Percentiles rank a stretch among this genome's conserved stretches.
These are phyloP conservation scores for Lepidonotus clava DNA, from an alignment of 2,888 invertebrate species.

Conservation along the genomic window DNA sequence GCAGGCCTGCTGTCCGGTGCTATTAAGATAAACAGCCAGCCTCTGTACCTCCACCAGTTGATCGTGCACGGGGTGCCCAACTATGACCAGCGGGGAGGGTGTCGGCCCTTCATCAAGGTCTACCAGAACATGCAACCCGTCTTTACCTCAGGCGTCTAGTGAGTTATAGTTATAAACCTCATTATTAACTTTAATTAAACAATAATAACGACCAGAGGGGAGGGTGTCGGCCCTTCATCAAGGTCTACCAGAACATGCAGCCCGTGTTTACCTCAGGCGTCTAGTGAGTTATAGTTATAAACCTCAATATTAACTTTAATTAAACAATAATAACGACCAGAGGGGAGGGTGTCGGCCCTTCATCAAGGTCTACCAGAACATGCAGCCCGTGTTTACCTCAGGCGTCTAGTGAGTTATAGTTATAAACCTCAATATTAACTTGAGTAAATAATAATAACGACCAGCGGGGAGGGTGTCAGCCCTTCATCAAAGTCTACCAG, in stretches of 20 bases:
- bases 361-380: constrained; percentile 91
- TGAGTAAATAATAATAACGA: constrained; percentile 89
- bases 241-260: constrained; percentile 93
- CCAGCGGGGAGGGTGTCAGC: constrained; percentile 82
- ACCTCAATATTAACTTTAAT: too few species aligned
- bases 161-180: too few species aligned
- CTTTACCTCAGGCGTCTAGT: constrained; percentile 91
- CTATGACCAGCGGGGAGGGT: constrained; percentile 84
- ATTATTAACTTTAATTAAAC: too few species aligned
- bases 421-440: constrained; percentile 91
- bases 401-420: constrained; percentile 87
- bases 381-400: constrained; percentile 93
- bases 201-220: constrained; percentile 83
- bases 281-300: too few species aligned
- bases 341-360: constrained; percentile 83
- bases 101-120: constrained; percentile 83
- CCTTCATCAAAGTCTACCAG: constrained; percentile 88
- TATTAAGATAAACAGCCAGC: constrained; percentile 92
- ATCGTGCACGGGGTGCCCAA: constrained; percentile 92
- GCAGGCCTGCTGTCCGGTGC: constrained; percentile 93
- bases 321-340: too few species aligned
- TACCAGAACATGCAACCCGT: constrained; percentile 95
- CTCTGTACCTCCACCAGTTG: constrained; percentile 92
- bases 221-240: constrained; percentile 82
- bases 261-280: constrained; percentile 93